These are phyloP conservation scores for Eulithis testata DNA, from an alignment of 2,888 invertebrate species.

Conservation along the genomic window DNA sequence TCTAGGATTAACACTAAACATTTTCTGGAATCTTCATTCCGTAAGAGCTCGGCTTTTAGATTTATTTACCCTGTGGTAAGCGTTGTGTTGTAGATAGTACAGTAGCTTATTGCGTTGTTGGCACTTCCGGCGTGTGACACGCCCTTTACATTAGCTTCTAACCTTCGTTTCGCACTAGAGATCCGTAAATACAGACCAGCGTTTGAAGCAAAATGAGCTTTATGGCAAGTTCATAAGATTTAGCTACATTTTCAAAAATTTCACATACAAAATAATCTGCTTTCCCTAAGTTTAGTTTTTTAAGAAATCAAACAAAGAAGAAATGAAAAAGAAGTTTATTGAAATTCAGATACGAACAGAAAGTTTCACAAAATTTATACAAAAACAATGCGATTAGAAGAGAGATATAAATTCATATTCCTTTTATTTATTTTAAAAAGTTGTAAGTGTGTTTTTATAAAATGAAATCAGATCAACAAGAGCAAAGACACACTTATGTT, in stretches of 20 bases:
- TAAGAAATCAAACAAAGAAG: no score
- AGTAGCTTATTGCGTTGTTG: constrained; percentile 44
- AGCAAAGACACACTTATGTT: constrained; percentile 16
- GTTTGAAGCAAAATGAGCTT: constrained; percentile 6
- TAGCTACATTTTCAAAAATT: background rate
- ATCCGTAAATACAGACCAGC: constrained; percentile 1
- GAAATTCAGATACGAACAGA: background rate
- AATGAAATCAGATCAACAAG: constrained; percentile 27
- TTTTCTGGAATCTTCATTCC: constrained; percentile 41
- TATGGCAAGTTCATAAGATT: background rate
- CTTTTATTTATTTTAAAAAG: no score
- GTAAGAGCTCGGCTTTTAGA: constrained; percentile 52
- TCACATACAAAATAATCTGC: no score
- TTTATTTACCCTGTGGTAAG: constrained; percentile 47
- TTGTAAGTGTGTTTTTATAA: background rate
- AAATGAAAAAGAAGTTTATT: no score
- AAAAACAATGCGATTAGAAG: background rate
- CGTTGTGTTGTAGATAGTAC: constrained; percentile 45
- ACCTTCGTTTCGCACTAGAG: constrained; percentile 17
- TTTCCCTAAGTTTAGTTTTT: no score
- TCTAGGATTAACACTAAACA: constrained; percentile 11
- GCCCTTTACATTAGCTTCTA: constrained; percentile 56
- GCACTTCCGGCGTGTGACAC: constrained; percentile 55
- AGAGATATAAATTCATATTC: no score
- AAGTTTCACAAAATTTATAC: background rate